These are phyloP conservation scores for Trichonephila inaurata DNA, from an alignment of 1,140 invertebrate genomes.

Conservation along the genomic window DNA sequence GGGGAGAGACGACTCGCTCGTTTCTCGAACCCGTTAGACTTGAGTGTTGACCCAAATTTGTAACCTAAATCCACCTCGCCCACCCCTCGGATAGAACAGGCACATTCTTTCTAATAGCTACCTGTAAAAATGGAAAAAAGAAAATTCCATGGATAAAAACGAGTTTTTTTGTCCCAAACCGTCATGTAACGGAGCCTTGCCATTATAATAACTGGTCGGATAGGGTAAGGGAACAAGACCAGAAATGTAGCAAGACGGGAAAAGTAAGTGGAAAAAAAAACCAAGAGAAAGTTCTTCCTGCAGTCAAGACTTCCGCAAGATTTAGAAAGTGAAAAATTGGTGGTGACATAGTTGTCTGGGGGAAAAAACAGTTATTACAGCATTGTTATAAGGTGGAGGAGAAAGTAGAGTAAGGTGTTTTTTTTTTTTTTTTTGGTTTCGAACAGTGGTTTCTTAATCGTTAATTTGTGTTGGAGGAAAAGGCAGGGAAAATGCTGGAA, in stretches of 20 bases:
- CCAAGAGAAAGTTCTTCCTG: constrained; percentile 40
- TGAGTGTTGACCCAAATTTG: constrained; percentile 55
- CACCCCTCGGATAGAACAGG: constrained; percentile 2
- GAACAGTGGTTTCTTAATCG: background rate
- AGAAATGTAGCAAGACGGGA: constrained; percentile 41
- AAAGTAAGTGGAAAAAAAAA: constrained; percentile 15
- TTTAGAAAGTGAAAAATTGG: constrained; percentile 13
- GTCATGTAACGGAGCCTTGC: constrained; percentile 3
- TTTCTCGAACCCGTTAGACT: constrained; percentile 63
- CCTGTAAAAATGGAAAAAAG: background rate
- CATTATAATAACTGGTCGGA: constrained; percentile 48
- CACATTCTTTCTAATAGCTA: constrained; percentile 47
- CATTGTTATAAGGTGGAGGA: background rate
- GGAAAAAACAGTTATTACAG: background rate
- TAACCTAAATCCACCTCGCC: constrained; percentile 50
- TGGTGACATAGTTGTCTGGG: constrained; percentile 24
- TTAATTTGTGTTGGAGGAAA: background rate
- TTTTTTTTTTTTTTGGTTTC: background rate
- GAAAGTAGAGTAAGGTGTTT: background rate
- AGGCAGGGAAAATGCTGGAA: background rate
- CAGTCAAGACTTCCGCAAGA: constrained; percentile 6
- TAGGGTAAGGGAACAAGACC: background rate
- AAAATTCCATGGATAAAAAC: constrained; percentile 12
- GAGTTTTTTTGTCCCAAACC: constrained; percentile 20
- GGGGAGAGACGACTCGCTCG: background rate